Conservation (phyloP, 1,140 invertebrate species). For the fruit fly (Drosophila melanogaster) region DNA sequence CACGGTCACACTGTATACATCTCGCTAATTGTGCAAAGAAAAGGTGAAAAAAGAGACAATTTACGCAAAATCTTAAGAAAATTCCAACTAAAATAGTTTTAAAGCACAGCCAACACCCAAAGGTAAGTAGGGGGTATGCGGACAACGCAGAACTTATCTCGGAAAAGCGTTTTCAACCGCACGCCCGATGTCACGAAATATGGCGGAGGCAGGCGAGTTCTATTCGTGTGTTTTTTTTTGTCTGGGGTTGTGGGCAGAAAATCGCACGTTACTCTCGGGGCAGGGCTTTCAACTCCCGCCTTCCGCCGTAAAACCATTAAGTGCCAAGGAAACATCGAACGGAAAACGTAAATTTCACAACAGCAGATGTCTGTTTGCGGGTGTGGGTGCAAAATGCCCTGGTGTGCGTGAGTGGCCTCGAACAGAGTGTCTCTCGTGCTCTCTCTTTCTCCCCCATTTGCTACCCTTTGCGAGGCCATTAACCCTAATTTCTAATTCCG, state of each 20-base stretch:
- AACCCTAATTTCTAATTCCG: constrained; percentile 44
- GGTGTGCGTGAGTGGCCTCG: constrained; percentile 67
- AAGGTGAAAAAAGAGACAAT: constrained; percentile 75
- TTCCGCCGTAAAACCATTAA: neutral
- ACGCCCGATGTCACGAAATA: constrained; percentile 4
- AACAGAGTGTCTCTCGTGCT: constrained; percentile 45
- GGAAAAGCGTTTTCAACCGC: neutral
- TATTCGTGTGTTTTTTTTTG: constrained; percentile 26
- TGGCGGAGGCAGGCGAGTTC: constrained; percentile 38
- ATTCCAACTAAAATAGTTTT: constrained; percentile 53
- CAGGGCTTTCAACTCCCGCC: neutral
- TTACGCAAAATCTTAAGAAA: constrained; percentile 35
- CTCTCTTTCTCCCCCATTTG: constrained; percentile 21
- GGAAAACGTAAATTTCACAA: constrained; percentile 36
- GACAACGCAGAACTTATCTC: neutral
- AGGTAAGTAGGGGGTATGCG: constrained; percentile 33
- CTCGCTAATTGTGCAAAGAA: constrained; percentile 63
- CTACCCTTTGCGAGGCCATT: constrained; percentile 75
- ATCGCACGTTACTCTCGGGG: constrained; percentile 10
- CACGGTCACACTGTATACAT: constrained; percentile 27
- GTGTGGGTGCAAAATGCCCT: constrained; percentile 16
- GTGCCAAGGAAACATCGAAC: constrained; percentile 2
- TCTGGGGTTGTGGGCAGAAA: constrained; percentile 17
- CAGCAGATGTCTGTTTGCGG: constrained; percentile 24
- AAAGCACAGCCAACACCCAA: constrained; percentile 37